Conservation (phyloP, 1,140 invertebrate species). For the Pemphigus obesinymphae region DNA sequence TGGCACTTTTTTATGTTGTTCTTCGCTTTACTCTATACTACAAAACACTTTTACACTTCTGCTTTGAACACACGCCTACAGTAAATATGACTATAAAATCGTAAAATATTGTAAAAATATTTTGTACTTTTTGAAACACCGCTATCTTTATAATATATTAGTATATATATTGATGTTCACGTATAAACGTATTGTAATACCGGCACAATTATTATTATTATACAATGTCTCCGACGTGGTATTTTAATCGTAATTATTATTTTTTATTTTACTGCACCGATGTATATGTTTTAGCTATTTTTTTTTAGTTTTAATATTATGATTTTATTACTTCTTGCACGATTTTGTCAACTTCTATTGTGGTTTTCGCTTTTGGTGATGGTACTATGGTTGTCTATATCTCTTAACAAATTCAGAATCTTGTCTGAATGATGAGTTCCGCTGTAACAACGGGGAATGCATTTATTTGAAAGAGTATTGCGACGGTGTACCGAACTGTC, state of each 20-base stretch:
- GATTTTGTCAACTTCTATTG: slow-evolving; percentile 34
- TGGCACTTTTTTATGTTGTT: background rate
- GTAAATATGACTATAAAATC: background rate
- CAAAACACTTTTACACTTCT: background rate
- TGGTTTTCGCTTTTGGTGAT: slow-evolving; percentile 36
- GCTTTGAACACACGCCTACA: background rate
- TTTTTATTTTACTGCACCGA: background rate
- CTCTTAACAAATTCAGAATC: slow-evolving; percentile 38
- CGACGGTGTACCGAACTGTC: slow-evolving; percentile 77
- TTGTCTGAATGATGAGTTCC: slow-evolving; percentile 45
- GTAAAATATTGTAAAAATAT: background rate
- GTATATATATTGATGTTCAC: background rate
- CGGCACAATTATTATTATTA: background rate
- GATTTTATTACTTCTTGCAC: slow-evolving; percentile 34
- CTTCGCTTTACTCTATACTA: background rate
- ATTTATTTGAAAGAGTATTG: slow-evolving; percentile 75
- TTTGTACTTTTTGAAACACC: background rate
- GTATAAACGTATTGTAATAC: background rate
- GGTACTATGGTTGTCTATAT: slow-evolving; percentile 31
- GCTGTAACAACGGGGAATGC: slow-evolving; percentile 58
- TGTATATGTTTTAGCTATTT: slow-evolving; percentile 16
- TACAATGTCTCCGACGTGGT: background rate
- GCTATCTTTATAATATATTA: background rate
- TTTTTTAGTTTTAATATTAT: slow-evolving; percentile 23
- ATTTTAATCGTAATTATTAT: background rate